These are phyloP conservation scores for Linnaemya vulpina DNA, from an alignment of 2,888 invertebrate species.

Conservation along the genomic window DNA sequence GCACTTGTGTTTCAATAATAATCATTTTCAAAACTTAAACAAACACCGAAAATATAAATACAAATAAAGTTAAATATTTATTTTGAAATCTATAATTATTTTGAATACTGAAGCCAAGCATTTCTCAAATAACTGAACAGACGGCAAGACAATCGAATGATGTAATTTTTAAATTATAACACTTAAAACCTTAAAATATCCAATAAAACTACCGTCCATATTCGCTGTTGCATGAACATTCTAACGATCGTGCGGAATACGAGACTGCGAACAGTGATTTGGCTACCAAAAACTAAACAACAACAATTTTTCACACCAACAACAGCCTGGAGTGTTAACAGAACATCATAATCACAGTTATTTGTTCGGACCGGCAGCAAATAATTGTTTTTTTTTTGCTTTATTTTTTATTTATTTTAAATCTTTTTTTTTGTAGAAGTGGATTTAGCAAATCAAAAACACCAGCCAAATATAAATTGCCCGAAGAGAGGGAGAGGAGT, in stretches of 20 bases:
- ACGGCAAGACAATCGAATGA: constrained; percentile 57
- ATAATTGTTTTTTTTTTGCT: constrained; percentile 31
- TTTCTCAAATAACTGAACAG: constrained; percentile 8
- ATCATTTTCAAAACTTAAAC: constrained; percentile 24
- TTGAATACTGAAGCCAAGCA: constrained; percentile 5
- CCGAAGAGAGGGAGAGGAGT: neutral
- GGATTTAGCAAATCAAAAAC: constrained; percentile 40
- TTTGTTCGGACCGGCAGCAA: constrained; percentile 46
- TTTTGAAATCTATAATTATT: constrained; percentile 58
- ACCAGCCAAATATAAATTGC: constrained; percentile 51
- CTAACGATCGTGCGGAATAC: neutral
- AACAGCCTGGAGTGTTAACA: constrained; percentile 65
- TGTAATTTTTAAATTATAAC: constrained; percentile 67
- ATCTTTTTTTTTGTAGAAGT: constrained; percentile 10
- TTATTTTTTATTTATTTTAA: too few relatives aligned
- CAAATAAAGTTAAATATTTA: constrained; percentile 48
- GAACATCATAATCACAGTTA: constrained; percentile 71
- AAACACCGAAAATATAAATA: neutral
- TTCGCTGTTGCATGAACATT: neutral
- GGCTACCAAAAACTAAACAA: constrained; percentile 40
- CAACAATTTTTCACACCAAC: constrained; percentile 67
- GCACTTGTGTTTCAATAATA: constrained; percentile 26
- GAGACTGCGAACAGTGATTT: constrained; percentile 27
- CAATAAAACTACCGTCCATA: constrained; percentile 30
- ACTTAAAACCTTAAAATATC: constrained; percentile 54